Evolutionary conservation across 2,113 vertebrate species (phyloP).

Genomic region (Crotalus helleri): DNA sequence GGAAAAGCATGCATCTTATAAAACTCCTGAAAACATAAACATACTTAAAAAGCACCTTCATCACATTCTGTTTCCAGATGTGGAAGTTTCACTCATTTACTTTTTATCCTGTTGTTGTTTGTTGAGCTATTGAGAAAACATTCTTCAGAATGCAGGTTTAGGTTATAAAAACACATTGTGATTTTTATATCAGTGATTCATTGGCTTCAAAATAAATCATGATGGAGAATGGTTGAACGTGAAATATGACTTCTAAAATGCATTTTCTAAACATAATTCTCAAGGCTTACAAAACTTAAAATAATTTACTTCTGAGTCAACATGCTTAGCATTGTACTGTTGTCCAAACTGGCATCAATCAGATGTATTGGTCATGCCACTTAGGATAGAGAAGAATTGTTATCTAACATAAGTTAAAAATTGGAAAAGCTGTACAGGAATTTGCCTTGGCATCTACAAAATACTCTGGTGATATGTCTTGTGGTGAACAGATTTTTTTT

Average conservation of each 20-base stretch:
- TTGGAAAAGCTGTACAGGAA: conserved; percentile 27
- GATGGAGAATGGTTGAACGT: conserved; percentile 22
- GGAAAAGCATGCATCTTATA: conserved; percentile 29
- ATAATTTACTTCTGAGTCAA: neutral
- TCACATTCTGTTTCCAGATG: conserved; percentile 40
- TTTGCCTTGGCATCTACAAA: conserved; percentile 24
- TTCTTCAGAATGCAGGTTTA: conserved; percentile 44
- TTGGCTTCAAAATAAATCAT: neutral
- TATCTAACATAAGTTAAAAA: neutral
- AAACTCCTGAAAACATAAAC: conserved; percentile 55
- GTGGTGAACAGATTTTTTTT: neutral
- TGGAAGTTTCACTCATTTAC: conserved; percentile 50
- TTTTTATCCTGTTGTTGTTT: conserved; percentile 50
- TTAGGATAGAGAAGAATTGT: neutral
- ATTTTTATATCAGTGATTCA: conserved; percentile 18
- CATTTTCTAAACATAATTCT: neutral
- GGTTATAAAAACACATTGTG: conserved; percentile 23
- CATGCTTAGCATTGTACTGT: conserved; percentile 28
- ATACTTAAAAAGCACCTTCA: conserved; percentile 44
- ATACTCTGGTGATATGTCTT: conserved; percentile 23
- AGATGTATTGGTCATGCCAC: neutral
- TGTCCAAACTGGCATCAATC: neutral
- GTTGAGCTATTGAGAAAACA: conserved; percentile 40
- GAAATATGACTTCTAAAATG: conserved; percentile 27
- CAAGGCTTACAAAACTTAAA: neutral